Conservation (phyloP, 2,797 vertebrate species). For the Taeniopygia guttata region DNA sequence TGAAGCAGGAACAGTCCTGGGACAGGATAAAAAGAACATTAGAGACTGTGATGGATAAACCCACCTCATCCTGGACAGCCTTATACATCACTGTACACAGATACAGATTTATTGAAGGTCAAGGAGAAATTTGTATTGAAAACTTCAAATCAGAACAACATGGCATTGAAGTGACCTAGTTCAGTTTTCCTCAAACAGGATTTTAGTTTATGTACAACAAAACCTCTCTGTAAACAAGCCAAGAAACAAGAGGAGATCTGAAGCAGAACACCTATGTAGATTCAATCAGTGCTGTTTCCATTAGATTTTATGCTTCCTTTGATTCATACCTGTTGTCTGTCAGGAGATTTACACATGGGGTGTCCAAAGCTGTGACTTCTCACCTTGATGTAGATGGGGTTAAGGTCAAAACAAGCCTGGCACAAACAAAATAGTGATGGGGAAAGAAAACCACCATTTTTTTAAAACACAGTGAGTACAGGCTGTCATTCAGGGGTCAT, state of each 20-base stretch:
- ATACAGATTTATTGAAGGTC: not conserved
- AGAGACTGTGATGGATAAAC: not conserved
- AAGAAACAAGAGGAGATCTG: not conserved
- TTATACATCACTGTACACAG: not conserved
- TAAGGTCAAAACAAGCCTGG: not conserved
- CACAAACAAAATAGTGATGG: not conserved
- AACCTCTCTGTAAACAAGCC: not conserved
- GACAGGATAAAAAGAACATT: not conserved
- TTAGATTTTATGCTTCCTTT: not conserved
- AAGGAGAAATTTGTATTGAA: not conserved
- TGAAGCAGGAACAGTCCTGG: not conserved
- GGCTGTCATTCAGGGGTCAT: not conserved
- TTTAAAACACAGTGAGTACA: not conserved
- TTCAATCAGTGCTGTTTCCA: not conserved
- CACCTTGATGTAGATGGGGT: not conserved
- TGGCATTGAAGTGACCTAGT: not conserved
- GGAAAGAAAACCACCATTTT: fast-evolving
- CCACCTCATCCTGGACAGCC: not conserved
- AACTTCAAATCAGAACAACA: not conserved
- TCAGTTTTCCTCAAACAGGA: not conserved
- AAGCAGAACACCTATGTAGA: not conserved
- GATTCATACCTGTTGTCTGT: not conserved
- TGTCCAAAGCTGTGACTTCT: not conserved
- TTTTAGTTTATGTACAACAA: not conserved
- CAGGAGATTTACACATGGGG: not conserved